Conservation (phyloP, 2,888 invertebrate species). For the Cenopis cana region DNA sequence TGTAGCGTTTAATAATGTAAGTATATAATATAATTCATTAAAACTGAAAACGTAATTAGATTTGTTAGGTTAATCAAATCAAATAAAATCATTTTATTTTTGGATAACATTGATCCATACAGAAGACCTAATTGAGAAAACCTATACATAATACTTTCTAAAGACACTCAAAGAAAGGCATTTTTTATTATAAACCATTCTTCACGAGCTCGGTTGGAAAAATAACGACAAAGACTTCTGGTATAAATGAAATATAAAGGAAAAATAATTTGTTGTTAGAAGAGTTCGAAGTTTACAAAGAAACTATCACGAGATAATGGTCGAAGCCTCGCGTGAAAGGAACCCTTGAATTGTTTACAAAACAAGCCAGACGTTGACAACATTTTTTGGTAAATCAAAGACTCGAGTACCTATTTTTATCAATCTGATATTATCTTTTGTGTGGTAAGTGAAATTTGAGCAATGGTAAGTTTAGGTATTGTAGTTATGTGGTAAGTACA, state of each 20-base stretch:
- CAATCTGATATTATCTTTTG: too few relatives aligned
- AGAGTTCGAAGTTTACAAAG: slow-evolving; percentile 51
- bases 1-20: too few relatives aligned
- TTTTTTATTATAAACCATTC: slow-evolving; percentile 31
- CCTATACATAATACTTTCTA: not conserved
- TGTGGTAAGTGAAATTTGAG: too few relatives aligned
- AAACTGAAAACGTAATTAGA: too few relatives aligned
- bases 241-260: slow-evolving; percentile 45
- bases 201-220: slow-evolving; percentile 31
- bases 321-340: slow-evolving; percentile 51
- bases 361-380: slow-evolving; percentile 43
- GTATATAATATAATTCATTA: too few relatives aligned
- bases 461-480: too few relatives aligned
- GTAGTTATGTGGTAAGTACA: too few relatives aligned
- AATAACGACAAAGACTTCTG: slow-evolving; percentile 40
- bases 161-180: slow-evolving; percentile 29
- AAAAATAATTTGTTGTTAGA: slow-evolving; percentile 58
- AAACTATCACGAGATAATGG: slow-evolving; percentile 54
- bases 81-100: too few relatives aligned
- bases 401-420: not conserved
- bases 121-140: not conserved
- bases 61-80: too few relatives aligned
- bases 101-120: too few relatives aligned
- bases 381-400: slow-evolving; percentile 30
- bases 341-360: slow-evolving; percentile 51